phyloP scores from a whole-genome alignment of 1,140 invertebrate species.

The Bombyx mori region ASM3026992v2 NC_085107.1:11991001-11991500 shows the following conservation, averaged over 20 bases:
- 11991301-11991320: conserved; percentile 40
- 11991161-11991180: too few relatives aligned
- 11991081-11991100: too few relatives aligned
- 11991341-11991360: conserved; percentile 27
- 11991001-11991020: too few relatives aligned
- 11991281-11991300: conserved; percentile 43
- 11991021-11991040: too few relatives aligned
- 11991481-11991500: too few relatives aligned
- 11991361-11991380: conserved; percentile 47
- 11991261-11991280: conserved; percentile 48
- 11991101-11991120: too few relatives aligned
- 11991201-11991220: not conserved
- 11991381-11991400: conserved; percentile 43
- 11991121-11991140: too few relatives aligned
- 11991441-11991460: too few relatives aligned
- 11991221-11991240: not conserved
- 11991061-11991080: too few relatives aligned
- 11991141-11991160: too few relatives aligned
- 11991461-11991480: too few relatives aligned
- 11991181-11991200: not conserved
- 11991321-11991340: conserved; percentile 27
- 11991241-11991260: conserved; percentile 18
- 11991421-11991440: conserved; percentile 5
- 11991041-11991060: too few relatives aligned
- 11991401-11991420: conserved; percentile 41